These are phyloP conservation scores for Condylura cristata DNA, from an alignment of 2,113 vertebrate species.

Conservation along the genomic window DNA sequence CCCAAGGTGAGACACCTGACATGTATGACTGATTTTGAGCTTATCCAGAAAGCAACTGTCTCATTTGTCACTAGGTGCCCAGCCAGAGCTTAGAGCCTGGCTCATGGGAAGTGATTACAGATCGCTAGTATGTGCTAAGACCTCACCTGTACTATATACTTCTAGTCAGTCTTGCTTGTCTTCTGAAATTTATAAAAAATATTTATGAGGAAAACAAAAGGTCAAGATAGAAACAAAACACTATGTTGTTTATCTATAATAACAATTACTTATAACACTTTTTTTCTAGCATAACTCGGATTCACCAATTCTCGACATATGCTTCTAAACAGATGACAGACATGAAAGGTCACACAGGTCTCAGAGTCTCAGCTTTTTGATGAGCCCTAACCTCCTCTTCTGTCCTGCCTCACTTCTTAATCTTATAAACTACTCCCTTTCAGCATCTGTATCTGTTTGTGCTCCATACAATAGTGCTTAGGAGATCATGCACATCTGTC, in stretches of 20 bases:
- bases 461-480: background rate
- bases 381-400: background rate
- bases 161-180: background rate
- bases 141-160: background rate
- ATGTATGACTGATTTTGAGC: background rate
- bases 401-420: background rate
- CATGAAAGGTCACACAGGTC: background rate
- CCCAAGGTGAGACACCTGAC: background rate
- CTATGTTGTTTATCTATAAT: background rate
- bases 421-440: background rate
- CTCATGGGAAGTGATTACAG: background rate
- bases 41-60: background rate
- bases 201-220: constrained; percentile 23
- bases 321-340: constrained; percentile 2
- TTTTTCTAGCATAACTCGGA: background rate
- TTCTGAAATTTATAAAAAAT: constrained; percentile 49
- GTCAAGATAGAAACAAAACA: background rate
- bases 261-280: background rate
- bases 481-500: constrained; percentile 58
- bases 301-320: constrained; percentile 1
- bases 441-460: constrained; percentile 42
- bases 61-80: background rate
- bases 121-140: background rate
- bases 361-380: background rate
- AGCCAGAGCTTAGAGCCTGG: background rate